Conservation (phyloP, 2,113 vertebrate genomes). For the Pygoscelis adeliae region DNA sequence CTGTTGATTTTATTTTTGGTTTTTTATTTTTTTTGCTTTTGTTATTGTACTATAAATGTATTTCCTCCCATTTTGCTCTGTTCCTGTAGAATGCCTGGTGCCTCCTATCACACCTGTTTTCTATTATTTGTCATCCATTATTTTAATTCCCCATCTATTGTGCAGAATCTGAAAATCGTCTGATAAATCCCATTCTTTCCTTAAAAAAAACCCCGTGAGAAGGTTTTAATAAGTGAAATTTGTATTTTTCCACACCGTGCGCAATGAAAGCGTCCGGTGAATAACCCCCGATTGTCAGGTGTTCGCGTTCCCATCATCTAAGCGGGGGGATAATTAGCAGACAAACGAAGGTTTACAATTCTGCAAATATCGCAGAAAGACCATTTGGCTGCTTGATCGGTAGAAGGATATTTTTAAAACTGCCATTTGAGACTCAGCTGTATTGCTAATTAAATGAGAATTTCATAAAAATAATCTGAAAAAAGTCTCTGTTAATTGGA, state of each 20-base stretch:
- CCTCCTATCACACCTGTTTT: slow-evolving; percentile 68
- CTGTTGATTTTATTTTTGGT: neutral
- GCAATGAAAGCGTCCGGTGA: slow-evolving; percentile 44
- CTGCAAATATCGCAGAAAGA: slow-evolving; percentile 39
- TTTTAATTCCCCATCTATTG: slow-evolving; percentile 69
- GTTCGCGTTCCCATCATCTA: slow-evolving; percentile 26
- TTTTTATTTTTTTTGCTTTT: neutral
- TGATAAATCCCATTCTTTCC: slow-evolving; percentile 61
- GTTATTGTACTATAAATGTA: slow-evolving; percentile 25
- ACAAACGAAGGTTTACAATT: slow-evolving; percentile 45
- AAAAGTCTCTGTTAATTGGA: slow-evolving; percentile 51
- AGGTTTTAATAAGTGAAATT: slow-evolving; percentile 47
- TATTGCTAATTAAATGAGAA: slow-evolving; percentile 63
- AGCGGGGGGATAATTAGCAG: slow-evolving; percentile 63
- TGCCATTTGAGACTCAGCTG: slow-evolving; percentile 54
- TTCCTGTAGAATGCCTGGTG: neutral
- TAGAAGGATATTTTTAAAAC: slow-evolving; percentile 64
- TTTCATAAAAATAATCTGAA: slow-evolving; percentile 61
- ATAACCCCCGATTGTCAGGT: slow-evolving; percentile 72
- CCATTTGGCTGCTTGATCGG: slow-evolving; percentile 59
- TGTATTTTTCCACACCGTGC: slow-evolving; percentile 27
- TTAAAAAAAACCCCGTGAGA: slow-evolving; percentile 35
- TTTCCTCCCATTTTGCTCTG: slow-evolving; percentile 21
- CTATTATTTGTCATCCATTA: slow-evolving; percentile 62
- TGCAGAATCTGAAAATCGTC: slow-evolving; percentile 31